Base-by-base conservation (phyloP, 1,140 invertebrate species). In the Caenorhabditis briggsae region DNA sequence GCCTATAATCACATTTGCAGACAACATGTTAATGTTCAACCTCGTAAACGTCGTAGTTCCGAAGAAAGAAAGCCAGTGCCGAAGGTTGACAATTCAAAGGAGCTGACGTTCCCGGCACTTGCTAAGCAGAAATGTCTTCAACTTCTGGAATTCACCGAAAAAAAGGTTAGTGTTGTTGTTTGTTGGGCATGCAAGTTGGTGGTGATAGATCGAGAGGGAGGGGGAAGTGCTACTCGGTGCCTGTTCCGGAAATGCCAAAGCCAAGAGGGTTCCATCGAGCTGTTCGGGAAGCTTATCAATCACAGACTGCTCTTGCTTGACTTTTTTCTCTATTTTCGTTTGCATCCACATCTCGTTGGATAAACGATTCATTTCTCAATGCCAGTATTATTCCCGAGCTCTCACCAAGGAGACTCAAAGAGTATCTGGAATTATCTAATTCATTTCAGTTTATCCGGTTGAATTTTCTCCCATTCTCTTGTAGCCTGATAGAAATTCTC, bases 211-310 rank as follows among this genome's bases (percentile, higher is more conserved):
- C 56, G n/a, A 41, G 23, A 1, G 18, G 20, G 16, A 46, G 9
- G n/a, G n/a, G 16, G 53, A 46, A 43, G 70, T 78, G 46, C 70
- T 78, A 78, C 70, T 5, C 33, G 9, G 70, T 50, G 70, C 70
- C 46, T 41, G 43, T 78, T 78, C 70, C 46, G 70, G 46, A 78
- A 78, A 23, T 14, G 7, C 11, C 46, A 6, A 46, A 78, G 70
- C 70, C 43, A 53, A 2, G 33, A 50, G 33, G 43, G 70, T 78
- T 78, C 70, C 70, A 78, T 78, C 70, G 53, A 78, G 18, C 50
- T 50, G 70, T 78, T 50, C 46, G 18, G 70, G n/a, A 50, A 16
- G 46, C 43, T 78, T 78, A 78, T 78, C 70, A 78, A 78, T 78
- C 70, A 78, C 70, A 50, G 70, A 50, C 64, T 7, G 56, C 56